These are phyloP conservation scores for Zygaena filipendulae DNA, from an alignment of 2,888 invertebrate genomes.

Conservation along the genomic window DNA sequence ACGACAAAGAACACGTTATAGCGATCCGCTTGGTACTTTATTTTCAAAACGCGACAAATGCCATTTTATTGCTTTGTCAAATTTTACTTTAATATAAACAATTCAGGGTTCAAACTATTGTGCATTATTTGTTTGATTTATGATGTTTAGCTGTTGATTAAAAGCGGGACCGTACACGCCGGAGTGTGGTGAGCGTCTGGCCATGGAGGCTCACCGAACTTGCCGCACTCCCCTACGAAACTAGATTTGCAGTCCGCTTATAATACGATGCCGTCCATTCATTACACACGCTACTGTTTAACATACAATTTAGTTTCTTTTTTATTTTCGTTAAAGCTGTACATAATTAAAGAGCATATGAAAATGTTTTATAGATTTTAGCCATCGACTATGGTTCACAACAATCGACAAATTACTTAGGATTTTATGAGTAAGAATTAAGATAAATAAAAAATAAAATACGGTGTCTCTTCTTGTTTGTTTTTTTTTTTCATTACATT, in stretches of 20 bases:
- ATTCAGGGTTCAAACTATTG: conserved; percentile 18
- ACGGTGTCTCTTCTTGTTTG: no score
- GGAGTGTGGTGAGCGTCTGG: conserved; percentile 65
- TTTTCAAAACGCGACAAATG: conserved; percentile 12
- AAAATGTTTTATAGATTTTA: no score
- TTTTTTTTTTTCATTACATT: no score
- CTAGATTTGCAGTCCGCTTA: conserved; percentile 65
- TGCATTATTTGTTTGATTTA: conserved; percentile 20
- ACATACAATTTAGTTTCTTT: conserved; percentile 41
- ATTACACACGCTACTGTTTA: conserved; percentile 59
- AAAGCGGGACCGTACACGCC: conserved; percentile 46
- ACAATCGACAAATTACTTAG: no score
- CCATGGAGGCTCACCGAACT: conserved; percentile 67
- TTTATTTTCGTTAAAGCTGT: conserved; percentile 15
- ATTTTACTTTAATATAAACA: conserved; percentile 12
- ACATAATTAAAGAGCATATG: no score
- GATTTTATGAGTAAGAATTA: no score
- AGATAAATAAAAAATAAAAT: no score
- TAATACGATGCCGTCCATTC: conserved; percentile 55
- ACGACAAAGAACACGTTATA: conserved; percentile 68
- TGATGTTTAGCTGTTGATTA: conserved; percentile 20
- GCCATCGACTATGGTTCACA: no score
- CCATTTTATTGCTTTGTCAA: no score
- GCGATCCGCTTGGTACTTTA: conserved; percentile 38
- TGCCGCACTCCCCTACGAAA: conserved; percentile 63